phyloP scores from a whole-genome alignment of 2,113 vertebrate species.

The Platichthys flesus region DNA sequence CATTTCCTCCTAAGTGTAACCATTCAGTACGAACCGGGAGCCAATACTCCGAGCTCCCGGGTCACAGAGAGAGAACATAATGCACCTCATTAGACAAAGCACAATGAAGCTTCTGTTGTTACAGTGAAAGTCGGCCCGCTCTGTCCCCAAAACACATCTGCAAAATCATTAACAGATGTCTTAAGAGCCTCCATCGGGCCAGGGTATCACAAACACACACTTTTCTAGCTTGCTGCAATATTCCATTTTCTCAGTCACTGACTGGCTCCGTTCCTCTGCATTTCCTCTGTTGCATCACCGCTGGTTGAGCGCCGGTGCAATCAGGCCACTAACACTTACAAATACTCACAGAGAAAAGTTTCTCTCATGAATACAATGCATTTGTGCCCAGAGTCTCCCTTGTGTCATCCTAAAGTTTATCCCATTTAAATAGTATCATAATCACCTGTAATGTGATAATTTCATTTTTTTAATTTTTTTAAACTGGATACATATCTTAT shows the following conservation, averaged over 20 bases:
- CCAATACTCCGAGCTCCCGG: constrained; percentile 50
- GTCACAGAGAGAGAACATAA: constrained; percentile 68
- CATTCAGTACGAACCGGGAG: constrained; percentile 26
- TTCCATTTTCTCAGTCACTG: constrained; percentile 58
- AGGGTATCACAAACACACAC: constrained; percentile 56
- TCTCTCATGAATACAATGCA: not conserved
- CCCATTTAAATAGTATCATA: not conserved
- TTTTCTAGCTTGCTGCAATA: constrained; percentile 48
- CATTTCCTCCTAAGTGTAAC: constrained; percentile 39
- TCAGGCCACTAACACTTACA: constrained; percentile 40
- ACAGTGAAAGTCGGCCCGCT: constrained; percentile 67
- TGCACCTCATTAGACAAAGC: constrained; percentile 75
- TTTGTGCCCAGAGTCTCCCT: not conserved
- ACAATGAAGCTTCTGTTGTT: constrained; percentile 85
- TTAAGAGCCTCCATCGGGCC: constrained; percentile 60
- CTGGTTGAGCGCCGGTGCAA: constrained; percentile 20
- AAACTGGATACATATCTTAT: too few species aligned
- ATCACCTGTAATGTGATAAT: constrained; percentile 1
- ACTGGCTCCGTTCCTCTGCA: constrained; percentile 42
- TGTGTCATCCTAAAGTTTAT: not conserved
- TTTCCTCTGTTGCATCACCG: constrained; percentile 32
- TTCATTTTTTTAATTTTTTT: not conserved
- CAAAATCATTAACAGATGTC: constrained; percentile 84
- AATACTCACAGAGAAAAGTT: constrained; percentile 25
- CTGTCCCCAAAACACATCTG: constrained; percentile 75